A percentile compares a stretch with the other conserved stretches of the same genome.
Evolutionary conservation across 2,113 vertebrate genomes (phyloP).

Genomic region (Lanius ludovicianus): DNA sequence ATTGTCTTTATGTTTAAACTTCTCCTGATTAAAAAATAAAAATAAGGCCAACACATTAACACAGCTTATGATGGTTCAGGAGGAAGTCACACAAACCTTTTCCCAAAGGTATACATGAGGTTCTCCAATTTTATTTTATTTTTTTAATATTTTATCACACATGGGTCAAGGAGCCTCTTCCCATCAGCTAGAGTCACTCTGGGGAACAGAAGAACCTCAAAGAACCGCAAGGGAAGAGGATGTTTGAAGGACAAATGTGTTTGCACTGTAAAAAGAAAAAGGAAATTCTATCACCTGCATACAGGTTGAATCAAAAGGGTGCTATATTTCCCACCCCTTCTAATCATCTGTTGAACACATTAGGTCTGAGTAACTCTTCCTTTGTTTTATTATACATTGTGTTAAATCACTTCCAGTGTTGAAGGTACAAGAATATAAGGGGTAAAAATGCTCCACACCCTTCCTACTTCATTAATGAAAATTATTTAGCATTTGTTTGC

Average conservation of each 20-base stretch:
- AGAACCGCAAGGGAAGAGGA: neutral
- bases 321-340: conserved; percentile 20
- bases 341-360: conserved; percentile 32
- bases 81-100: neutral
- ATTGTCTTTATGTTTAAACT: neutral
- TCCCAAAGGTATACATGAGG: neutral
- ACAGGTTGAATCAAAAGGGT: conserved; percentile 36
- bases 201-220: neutral
- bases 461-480: conserved; percentile 11
- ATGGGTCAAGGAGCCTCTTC: neutral
- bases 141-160: neutral
- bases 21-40: neutral
- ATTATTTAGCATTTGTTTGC: conserved; percentile 47
- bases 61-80: neutral
- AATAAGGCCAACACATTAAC: neutral
- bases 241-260: neutral
- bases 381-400: conserved; percentile 56
- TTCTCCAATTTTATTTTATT: neutral
- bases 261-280: neutral
- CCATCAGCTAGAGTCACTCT: neutral
- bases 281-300: conserved; percentile 50
- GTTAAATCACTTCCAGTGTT: conserved; percentile 27
- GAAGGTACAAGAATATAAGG: conserved; percentile 33
- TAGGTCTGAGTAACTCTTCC: conserved; percentile 65
- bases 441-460: conserved; percentile 25